Evolutionary conservation across 2,797 vertebrate species (phyloP), one percentile per base, ranked within the genome.

Genomic region (Lutjanus argentimaculatus): DNA sequence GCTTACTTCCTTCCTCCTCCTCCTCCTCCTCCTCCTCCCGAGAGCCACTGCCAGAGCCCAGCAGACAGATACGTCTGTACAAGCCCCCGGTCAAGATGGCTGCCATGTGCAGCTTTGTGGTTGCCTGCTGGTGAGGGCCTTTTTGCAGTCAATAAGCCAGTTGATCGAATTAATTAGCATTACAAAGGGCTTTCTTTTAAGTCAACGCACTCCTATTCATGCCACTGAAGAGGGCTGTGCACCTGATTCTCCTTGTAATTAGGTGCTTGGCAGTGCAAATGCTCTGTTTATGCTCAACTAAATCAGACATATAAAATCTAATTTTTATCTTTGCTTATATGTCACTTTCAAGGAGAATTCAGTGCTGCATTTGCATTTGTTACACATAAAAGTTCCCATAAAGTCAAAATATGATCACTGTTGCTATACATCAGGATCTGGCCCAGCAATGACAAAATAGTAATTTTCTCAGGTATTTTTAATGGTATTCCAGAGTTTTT

Each of bases 111-210:
- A 62, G 86, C 86, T 81, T 82, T 90, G 84, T 88, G 81, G 79
- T 57, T 62, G 74, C 84, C 88, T 88, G 89, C 89, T 88, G 92
- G 79, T 74, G 75, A 90, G 76, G 78, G 80, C 80, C 89, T 86
- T 86, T 92, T 75, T 75, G 77, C 84, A 93, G 93, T 93, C 92
- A 93, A 92, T 94, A 92, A 92, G 88, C 88, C 88, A 93, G 89
- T 93, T 91, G 89, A 93, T 95, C 59, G 51, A 93, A 86, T 84
- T 61, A 78, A 89, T 93, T 94, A 84, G 82, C 91, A 93, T 93
- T 1, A 93, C 86, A 94, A 94, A 92, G 78, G 76, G 67, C 83
- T 85, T 91, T 90, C 88, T 93, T 87, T 85, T 76, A 90, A 79
- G 79, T 85, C 71, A 30, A 73, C 42, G 45, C 65, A 17, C 61